Evolutionary conservation across 2,888 invertebrate species (phyloP), one percentile per base, ranked within the genome.

Genomic region (Melieria omissa): DNA sequence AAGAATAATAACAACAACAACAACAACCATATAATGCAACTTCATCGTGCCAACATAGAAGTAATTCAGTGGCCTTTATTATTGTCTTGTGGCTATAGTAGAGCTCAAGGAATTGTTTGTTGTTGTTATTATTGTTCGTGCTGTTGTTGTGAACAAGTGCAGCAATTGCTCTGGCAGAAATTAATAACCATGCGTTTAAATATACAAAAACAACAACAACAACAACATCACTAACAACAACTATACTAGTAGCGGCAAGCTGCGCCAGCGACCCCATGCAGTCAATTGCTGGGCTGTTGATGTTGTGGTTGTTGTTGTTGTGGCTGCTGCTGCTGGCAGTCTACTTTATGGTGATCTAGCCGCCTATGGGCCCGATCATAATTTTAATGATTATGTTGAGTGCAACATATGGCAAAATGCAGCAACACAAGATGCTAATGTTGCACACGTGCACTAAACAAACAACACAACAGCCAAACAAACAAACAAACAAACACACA

Each of bases 361-460:
- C 49, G 42, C 52, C 52, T 44, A 63, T 52, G 64, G 6, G 52
- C 41, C 29, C 14, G 52, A 47, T 64, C 64, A 64, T 64, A 64
- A 64, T 64, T 64, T 14, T 64, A 57, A 66, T 66, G 45, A 66
- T 66, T 46, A 54, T 46, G 46, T 57, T 66, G 57, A 55, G 66
- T 66, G 66, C 5, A n/a, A 9, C 45, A 29, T 9, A 42, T 65
- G 45, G 55, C 45, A 57, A 44, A 62, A 62, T 44, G 9, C 62
- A 62, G n/a, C 46, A 45, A n/a, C 41, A 41, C 57, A 66, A 58
- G 41, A 45, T 41, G 12, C 12, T 66, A 58, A 66, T 66, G 63
- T 14, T 63, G 63, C 57, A 67, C 71, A 72, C 67, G 71, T 72
- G 71, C 71, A 67, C 49, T 62, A 62, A 57, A n/a, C 41, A 63